Conservation (phyloP, 2,888 invertebrate genomes). For the Catocala sponsa region DNA sequence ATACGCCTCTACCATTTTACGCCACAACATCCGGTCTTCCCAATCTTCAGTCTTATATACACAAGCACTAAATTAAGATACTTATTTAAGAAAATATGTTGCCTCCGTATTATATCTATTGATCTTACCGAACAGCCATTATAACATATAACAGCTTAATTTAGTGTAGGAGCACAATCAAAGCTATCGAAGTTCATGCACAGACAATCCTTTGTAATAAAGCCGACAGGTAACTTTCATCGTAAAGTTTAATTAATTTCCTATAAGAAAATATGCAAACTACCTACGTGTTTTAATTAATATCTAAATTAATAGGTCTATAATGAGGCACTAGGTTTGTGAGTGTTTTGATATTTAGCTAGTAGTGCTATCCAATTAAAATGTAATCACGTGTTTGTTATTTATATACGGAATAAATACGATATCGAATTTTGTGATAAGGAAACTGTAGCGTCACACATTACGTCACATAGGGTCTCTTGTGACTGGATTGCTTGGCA, state of each 20-base stretch:
- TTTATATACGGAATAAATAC: no score
- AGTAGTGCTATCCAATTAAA: neutral
- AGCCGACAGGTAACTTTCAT: constrained; percentile 40
- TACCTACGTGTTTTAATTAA: constrained; percentile 40
- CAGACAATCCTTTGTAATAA: constrained; percentile 35
- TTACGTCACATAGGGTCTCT: no score
- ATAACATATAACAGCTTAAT: constrained; percentile 3
- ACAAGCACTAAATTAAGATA: no score
- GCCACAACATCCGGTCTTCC: no score
- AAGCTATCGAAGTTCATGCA: constrained; percentile 29
- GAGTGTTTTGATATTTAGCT: constrained; percentile 21
- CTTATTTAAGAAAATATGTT: no score
- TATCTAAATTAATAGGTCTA: constrained; percentile 23
- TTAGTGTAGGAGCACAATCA: constrained; percentile 24
- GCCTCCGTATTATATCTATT: neutral
- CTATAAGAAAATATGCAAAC: constrained; percentile 49
- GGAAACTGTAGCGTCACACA: no score
- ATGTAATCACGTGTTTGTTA: neutral
- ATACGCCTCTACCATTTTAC: no score
- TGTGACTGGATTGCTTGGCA: no score
- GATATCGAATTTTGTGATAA: no score
- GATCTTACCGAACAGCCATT: neutral
- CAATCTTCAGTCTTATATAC: no score
- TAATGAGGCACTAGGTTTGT: constrained; percentile 39
- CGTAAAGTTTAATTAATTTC: constrained; percentile 49